Conservation (phyloP, 2,888 invertebrate genomes). For the Netelia virgata region DNA sequence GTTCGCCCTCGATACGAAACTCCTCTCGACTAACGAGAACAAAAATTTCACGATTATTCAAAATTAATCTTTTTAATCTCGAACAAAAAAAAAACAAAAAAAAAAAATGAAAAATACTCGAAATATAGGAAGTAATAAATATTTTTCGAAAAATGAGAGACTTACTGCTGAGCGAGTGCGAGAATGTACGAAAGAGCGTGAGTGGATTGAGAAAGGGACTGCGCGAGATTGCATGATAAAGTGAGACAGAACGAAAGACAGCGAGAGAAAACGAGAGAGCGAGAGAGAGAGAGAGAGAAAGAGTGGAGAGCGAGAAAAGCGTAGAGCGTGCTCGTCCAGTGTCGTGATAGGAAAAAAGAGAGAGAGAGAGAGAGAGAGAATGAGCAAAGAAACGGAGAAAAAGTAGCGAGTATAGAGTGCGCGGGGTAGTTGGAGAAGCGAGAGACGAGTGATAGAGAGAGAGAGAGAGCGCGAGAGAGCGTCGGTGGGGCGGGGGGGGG, state of each 20-base stretch:
- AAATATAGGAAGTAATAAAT: conserved; percentile 15
- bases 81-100: neutral
- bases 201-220: conserved; percentile 23
- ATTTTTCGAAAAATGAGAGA: neutral
- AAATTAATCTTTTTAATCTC: neutral
- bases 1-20: neutral
- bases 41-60: neutral
- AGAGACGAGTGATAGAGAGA: conserved; percentile 41
- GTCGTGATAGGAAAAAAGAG: conserved; percentile 11
- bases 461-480: conserved; percentile 34
- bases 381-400: conserved; percentile 21
- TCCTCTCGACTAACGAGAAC: neutral
- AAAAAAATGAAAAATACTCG: neutral
- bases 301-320: conserved; percentile 11
- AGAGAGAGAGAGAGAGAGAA: conserved; percentile 32
- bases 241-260: conserved; percentile 29
- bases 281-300: conserved; percentile 4
- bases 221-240: conserved; percentile 17
- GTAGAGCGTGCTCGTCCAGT: neutral
- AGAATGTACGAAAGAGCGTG: conserved; percentile 6
- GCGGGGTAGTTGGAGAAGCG: conserved; percentile 42
- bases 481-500: conserved; percentile 51
- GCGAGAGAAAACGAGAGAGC: conserved; percentile 33
- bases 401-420: conserved; percentile 46
- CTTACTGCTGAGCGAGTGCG: neutral